These are phyloP conservation scores for Darevskia mixta DNA, from an alignment of 2,797 vertebrate species.

Conservation along the genomic window DNA sequence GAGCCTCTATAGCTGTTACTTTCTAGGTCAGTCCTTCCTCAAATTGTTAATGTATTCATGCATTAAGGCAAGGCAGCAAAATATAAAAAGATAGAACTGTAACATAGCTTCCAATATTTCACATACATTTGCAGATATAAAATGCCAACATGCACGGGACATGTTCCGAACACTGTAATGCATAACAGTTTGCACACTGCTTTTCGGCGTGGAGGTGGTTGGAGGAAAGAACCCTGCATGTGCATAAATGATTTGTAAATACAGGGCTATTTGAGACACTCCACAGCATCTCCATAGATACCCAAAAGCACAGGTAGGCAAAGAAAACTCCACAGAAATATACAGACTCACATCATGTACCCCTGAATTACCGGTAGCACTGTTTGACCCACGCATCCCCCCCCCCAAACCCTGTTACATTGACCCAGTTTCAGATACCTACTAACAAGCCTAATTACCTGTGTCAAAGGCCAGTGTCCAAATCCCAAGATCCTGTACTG, in stretches of 20 bases:
- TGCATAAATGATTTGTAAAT: background rate
- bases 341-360: background rate
- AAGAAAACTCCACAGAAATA: background rate
- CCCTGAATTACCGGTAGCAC: background rate
- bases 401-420: background rate
- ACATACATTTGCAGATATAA: background rate
- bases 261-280: background rate
- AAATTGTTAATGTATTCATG: background rate
- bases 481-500: slow-evolving; percentile 12
- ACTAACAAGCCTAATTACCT: slow-evolving; percentile 25
- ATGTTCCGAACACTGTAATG: background rate
- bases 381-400: background rate
- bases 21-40: background rate
- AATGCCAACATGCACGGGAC: background rate
- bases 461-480: slow-evolving; percentile 8
- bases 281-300: background rate
- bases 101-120: background rate
- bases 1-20: background rate
- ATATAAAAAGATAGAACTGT: background rate
- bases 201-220: background rate
- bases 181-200: background rate
- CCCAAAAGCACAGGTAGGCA: background rate
- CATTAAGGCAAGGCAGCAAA: background rate
- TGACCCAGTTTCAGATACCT: background rate
- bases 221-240: no score